Conservation (phyloP, 2,888 invertebrate genomes). For the Melikaiella ostensackeni region DNA sequence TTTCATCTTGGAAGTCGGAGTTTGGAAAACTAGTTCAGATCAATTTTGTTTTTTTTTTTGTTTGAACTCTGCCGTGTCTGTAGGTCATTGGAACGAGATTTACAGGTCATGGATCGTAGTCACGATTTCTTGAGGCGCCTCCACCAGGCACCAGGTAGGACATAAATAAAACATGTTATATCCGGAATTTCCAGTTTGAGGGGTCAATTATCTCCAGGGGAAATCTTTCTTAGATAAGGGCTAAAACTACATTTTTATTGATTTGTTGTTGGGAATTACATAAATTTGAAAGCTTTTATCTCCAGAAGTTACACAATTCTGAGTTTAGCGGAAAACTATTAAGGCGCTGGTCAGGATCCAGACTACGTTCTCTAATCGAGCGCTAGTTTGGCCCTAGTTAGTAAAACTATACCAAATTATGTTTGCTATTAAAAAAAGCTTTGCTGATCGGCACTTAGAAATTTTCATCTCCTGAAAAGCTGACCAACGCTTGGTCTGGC, state of each 20-base stretch:
- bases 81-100: conserved; percentile 58
- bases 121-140: conserved; percentile 26
- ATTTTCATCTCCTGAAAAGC: no score
- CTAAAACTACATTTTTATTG: neutral
- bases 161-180: conserved; percentile 60
- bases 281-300: no score
- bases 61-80: conserved; percentile 44
- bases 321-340: no score
- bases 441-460: no score
- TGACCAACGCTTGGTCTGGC: no score
- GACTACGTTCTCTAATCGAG: no score
- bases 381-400: no score
- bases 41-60: conserved; percentile 21
- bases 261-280: no score
- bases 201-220: neutral
- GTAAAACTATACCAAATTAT: no score
- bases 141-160: conserved; percentile 39
- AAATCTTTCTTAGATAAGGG: neutral
- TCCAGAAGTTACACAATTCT: no score
- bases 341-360: no score
- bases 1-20: neutral
- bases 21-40: neutral
- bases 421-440: no score
- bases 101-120: conserved; percentile 51
- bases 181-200: conserved; percentile 52